Evolutionary conservation across 2,797 vertebrate species (phyloP), one percentile per base, ranked within the genome.

Genomic region (Brotogeris chrysoptera): DNA sequence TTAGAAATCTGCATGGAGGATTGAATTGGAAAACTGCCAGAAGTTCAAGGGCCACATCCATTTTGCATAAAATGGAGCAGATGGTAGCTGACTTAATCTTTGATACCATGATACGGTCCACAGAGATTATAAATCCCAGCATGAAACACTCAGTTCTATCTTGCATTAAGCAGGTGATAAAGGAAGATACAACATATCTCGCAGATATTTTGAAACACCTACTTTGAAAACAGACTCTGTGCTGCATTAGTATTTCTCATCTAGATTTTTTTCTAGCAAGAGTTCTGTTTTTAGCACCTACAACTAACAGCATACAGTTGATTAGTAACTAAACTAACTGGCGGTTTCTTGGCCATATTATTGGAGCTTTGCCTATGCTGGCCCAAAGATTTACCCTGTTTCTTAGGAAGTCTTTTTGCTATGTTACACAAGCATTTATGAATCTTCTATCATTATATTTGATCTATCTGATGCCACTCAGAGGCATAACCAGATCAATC

Each of bases 1-100:
- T 86, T 90, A 71, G 80, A 90, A 92, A 92, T 90, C 90, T 88
- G 86, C 6, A 5, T 63, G 69, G 80, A 84, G 74, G 83, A 85
- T 74, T 71, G 80, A 96, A 77, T 16, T 82, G 93, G 88, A 86
- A 95, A 86, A 93, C 3, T 93, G 91, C 88, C 93, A 92, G 71
- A 77, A 96, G 94, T 94, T 96, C 86, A 95, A 92, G 83, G 93
- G 93, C 88, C 83, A 93, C 74, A 90, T 88, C 80, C 95, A 88
- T 90, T 96, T 96, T 95, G 91, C 90, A 96, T 95, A 88, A 96
- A 92, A 95, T 78, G 88, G 91, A 96, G 91, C 95, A 97, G 95
- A 95, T 95, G 94, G 94, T 81, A 86, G 90, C 90, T 96, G 94
- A 93, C 91, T 96, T 95, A 66, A 95, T 89, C 88, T 96, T 87